Percentiles rank a stretch among this genome's conserved stretches.
Evolutionary conservation across 2,888 invertebrate genomes (phyloP).

Genomic region (Agrotis puta): DNA sequence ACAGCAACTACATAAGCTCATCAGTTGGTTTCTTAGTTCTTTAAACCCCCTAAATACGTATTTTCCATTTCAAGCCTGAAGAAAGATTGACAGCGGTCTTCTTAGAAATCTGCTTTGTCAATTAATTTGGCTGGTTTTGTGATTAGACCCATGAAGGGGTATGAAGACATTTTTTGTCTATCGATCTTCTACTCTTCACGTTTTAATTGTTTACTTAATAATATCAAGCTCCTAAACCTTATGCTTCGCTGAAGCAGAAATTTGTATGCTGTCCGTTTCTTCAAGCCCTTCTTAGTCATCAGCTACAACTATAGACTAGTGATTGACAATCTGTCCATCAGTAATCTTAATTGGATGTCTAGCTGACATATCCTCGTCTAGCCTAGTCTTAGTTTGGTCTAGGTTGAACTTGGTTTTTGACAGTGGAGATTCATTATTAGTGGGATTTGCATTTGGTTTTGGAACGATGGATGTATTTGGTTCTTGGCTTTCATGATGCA

Average conservation of each 20-base stretch:
- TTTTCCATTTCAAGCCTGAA: not conserved
- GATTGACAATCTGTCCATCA: constrained; percentile 56
- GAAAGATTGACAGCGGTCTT: not conserved
- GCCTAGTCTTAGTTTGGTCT: constrained; percentile 2
- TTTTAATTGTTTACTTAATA: no score
- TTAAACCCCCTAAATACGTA: no score
- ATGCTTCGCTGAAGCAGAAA: not conserved
- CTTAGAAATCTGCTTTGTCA: not conserved
- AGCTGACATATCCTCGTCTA: constrained; percentile 33
- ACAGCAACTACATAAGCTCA: not conserved
- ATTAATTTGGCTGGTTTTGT: not conserved
- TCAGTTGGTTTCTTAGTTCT: not conserved
- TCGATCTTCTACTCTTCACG: no score
- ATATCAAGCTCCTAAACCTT: no score
- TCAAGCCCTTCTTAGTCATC: constrained; percentile 7
- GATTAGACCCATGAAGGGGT: not conserved
- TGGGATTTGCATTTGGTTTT: constrained; percentile 37
- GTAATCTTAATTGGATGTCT: constrained; percentile 41
- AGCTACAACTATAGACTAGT: constrained; percentile 8
- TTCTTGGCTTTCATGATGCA: no score
- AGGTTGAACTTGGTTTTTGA: constrained; percentile 14
- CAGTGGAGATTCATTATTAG: constrained; percentile 1
- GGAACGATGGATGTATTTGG: not conserved
- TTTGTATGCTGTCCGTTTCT: constrained; percentile 44
- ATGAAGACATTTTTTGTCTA: not conserved